These are phyloP conservation scores for Caenorhabditis auriculariae DNA, from an alignment of 2,888 invertebrate species.

Conservation along the genomic window DNA sequence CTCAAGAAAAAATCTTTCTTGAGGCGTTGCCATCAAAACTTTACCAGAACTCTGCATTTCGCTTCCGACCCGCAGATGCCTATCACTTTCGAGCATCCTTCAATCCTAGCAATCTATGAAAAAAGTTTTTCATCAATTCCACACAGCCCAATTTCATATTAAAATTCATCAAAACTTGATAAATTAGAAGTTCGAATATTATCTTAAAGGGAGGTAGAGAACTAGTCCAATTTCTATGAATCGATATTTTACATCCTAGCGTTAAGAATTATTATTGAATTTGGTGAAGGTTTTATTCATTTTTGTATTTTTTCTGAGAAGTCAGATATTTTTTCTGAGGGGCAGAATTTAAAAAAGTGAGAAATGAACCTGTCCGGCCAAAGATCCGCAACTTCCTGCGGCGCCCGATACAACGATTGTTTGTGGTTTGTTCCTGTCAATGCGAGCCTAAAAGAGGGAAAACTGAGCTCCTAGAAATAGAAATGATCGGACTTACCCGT, in stretches of 20 bases:
- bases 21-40: slow-evolving; percentile 3
- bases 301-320: not conserved
- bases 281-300: slow-evolving; percentile 29
- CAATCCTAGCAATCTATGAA: slow-evolving; percentile 61
- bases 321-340: not conserved
- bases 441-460: slow-evolving; percentile 53
- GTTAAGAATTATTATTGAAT: too few relatives aligned
- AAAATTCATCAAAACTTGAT: too few relatives aligned
- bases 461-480: not conserved
- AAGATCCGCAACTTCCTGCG: slow-evolving; percentile 65
- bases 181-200: too few relatives aligned
- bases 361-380: slow-evolving; percentile 64
- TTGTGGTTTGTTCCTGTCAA: slow-evolving; percentile 59
- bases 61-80: slow-evolving; percentile 65
- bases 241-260: too few relatives aligned
- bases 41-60: slow-evolving; percentile 62
- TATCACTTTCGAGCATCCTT: slow-evolving; percentile 63
- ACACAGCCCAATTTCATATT: too few relatives aligned
- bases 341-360: not conserved
- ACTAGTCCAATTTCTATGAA: too few relatives aligned
- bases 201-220: too few relatives aligned
- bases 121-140: too few relatives aligned
- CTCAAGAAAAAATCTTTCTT: slow-evolving; percentile 2
- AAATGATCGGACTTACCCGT: slow-evolving; percentile 13
- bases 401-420: slow-evolving; percentile 65